A percentile compares a stretch with the other conserved stretches of the same genome.
Conservation (phyloP, 1,140 invertebrate genomes). For the Phymastichus coffea region DNA sequence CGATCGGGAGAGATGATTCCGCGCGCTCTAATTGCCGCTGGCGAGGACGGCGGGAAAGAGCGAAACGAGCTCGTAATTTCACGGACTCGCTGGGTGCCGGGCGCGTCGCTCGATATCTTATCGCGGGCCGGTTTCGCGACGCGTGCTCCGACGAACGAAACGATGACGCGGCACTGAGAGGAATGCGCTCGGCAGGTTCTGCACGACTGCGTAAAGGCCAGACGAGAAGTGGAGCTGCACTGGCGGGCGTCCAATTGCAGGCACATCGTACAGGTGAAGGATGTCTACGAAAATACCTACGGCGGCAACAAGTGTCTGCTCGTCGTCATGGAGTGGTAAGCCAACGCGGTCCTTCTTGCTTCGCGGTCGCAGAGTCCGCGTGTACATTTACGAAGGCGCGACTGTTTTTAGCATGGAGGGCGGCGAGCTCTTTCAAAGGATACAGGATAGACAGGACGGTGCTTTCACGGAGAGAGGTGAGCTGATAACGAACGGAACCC, state of each 20-base stretch:
- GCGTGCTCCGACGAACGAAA: too few relatives aligned
- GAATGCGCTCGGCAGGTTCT: slow-evolving; percentile 87
- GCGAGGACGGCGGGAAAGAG: too few relatives aligned
- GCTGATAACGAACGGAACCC: too few relatives aligned
- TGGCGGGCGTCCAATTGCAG: slow-evolving; percentile 87
- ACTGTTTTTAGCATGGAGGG: slow-evolving; percentile 83
- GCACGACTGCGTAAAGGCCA: slow-evolving; percentile 86
- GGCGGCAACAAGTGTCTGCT: slow-evolving; percentile 87
- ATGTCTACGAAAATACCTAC: slow-evolving; percentile 96
- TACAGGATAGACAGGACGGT: slow-evolving; percentile 89
- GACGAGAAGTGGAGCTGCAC: slow-evolving; percentile 94
- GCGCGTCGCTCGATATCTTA: too few relatives aligned
- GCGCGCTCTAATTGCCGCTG: too few relatives aligned
- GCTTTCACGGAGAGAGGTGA: slow-evolving; percentile 93
- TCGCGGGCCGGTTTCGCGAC: too few relatives aligned
- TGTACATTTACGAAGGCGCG: not conserved
- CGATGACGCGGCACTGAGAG: too few relatives aligned
- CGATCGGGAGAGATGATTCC: too few relatives aligned
- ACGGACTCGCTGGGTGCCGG: too few relatives aligned
- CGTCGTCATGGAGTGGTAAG: slow-evolving; percentile 96
- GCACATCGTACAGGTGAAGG: slow-evolving; percentile 86
- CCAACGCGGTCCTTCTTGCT: slow-evolving; percentile 13
- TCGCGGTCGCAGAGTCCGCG: not conserved
- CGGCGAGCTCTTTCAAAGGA: slow-evolving; percentile 93
- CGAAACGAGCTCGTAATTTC: too few relatives aligned